Evolutionary conservation across 2,797 vertebrate species (phyloP).

Genomic region (Orientallactaga sibirica): DNA sequence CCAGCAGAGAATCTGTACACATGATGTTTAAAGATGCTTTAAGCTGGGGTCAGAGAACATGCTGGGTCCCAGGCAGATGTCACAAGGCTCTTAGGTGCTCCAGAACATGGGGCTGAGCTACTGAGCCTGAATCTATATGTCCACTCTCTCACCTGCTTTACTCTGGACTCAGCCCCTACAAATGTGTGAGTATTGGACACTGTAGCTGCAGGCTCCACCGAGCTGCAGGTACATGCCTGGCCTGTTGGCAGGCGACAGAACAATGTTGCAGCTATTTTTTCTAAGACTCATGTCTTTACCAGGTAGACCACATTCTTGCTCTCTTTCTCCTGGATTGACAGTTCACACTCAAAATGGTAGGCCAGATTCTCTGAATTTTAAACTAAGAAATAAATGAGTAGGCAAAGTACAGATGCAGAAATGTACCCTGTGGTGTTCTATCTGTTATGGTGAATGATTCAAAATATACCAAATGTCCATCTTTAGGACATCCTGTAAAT

Average conservation of each 20-base stretch:
- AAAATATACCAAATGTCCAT: not conserved
- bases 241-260: not conserved
- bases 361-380: slow-evolving; percentile 4
- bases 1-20: not conserved
- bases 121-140: not conserved
- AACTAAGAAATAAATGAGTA: not conserved
- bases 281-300: not conserved
- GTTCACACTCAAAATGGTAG: not conserved
- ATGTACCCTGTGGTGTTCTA: not conserved
- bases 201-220: not conserved
- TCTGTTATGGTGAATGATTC: not conserved
- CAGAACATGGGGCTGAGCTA: not conserved
- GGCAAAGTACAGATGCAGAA: not conserved
- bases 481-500: not conserved
- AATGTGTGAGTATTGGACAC: rapidly evolving
- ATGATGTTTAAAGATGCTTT: too few relatives aligned
- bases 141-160: not conserved
- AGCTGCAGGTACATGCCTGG: not conserved
- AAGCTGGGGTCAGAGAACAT: not conserved
- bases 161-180: not conserved
- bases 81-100: not conserved
- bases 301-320: not conserved
- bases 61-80: not conserved
- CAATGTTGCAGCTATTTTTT: not conserved
- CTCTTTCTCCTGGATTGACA: not conserved